Base-by-base conservation (phyloP, 2,113 vertebrate genomes). In the Myiagra hebetior region DNA sequence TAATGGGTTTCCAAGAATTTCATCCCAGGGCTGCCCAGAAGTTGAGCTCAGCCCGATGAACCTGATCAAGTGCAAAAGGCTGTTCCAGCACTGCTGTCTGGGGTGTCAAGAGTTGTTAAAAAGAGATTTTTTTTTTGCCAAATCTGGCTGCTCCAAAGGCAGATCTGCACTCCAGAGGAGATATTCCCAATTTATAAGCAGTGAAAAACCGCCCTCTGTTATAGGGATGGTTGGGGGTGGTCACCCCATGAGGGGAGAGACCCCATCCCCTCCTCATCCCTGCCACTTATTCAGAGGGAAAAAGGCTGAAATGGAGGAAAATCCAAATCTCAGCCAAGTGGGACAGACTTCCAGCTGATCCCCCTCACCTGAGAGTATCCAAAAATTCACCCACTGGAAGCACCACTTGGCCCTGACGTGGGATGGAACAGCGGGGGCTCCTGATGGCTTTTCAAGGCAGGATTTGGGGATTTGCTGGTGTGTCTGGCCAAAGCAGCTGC, bases 151-250 rank as follows among this genome's bases (percentile, higher is more conserved):
- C 2, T 68, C 52, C 57, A 37, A 70, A 76, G 44, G 46, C 24
- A 62, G 33, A 27, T 73, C 21, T n/a, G 64, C 13, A 41, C 49
- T 67, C 11, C 11, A 65, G n/a, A 70, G 24, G 69, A 70, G 47
- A 49, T 9, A 20, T 2, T 59, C 65, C 30, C 9, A 39, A 30
- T 60, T 60, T 52, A 18, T 10, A 47, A 44, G 41, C 13, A 39
- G 23, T 2, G 7, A 46, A 39, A 77, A 87, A 31, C 17, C 26
- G 21, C 13, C 15, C 5, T 11, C 1, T 23, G 0, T 28, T 30
- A 9, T 1, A 46, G 70, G 23, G 41, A 16, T 0, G 0, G 3
- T 5, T 10, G 37, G 11, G 30, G 55, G 15, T 49, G 68, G 68
- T 42, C n/a, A 62, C 16, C 35, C 19, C 12, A 1, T 5, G 67